Percentiles rank a stretch among this genome's conserved stretches.
These are phyloP conservation scores for Meta bourneti DNA, from an alignment of 2,888 invertebrate genomes.

Conservation along the genomic window DNA sequence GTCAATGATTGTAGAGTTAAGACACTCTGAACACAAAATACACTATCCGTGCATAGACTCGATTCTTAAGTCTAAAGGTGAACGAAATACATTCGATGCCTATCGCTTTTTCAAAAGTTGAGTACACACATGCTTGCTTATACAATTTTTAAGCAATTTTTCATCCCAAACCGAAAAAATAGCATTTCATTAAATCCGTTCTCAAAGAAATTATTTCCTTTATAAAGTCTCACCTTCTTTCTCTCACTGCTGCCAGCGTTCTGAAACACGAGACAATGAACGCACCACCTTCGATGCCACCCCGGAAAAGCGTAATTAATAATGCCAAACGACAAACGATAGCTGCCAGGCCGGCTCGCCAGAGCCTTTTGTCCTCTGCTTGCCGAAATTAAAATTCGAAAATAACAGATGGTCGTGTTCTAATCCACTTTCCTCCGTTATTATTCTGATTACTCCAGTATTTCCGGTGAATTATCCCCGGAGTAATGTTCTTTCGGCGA, in stretches of 20 bases:
- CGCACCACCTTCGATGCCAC: too few relatives aligned
- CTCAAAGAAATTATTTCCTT: background rate
- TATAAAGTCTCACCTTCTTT: background rate
- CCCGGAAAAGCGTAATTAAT: conserved; percentile 34
- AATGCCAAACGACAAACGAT: conserved; percentile 31
- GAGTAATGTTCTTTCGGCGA: background rate
- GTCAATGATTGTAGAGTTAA: too few relatives aligned
- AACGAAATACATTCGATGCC: too few relatives aligned
- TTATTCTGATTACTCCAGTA: conserved; percentile 11
- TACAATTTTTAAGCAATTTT: too few relatives aligned
- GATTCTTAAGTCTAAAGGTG: too few relatives aligned
- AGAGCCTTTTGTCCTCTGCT: conserved; percentile 15
- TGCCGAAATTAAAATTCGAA: conserved; percentile 44
- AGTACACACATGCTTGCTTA: too few relatives aligned
- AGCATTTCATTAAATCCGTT: background rate
- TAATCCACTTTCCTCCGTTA: conserved; percentile 1
- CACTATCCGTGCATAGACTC: too few relatives aligned
- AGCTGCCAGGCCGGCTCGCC: background rate
- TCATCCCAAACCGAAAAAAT: background rate
- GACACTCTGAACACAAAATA: too few relatives aligned
- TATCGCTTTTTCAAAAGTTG: too few relatives aligned
- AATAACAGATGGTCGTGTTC: conserved; percentile 37
- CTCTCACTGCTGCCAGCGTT: too few relatives aligned
- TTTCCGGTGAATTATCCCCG: conserved; percentile 7
- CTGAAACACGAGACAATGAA: background rate